Base-by-base conservation (phyloP, 2,888 invertebrate genomes). In the Chaitophorus viminalis region DNA sequence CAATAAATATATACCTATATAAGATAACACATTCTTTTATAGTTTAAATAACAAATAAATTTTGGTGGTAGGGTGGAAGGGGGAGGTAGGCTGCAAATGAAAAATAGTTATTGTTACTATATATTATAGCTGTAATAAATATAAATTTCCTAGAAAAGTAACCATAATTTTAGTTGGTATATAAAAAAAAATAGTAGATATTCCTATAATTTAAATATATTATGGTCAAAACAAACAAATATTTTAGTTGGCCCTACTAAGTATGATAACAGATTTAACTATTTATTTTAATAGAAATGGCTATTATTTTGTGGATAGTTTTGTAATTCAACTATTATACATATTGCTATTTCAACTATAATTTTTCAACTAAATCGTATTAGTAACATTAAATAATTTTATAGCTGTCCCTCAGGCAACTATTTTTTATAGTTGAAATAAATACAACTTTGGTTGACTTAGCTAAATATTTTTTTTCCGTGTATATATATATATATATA, bases 291-390 rank as follows among this genome's bases (percentile, higher is more conserved):
- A 11, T 54, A 8, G 14, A 54, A 54, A 54, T 54, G 11, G 54
- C 18, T 18, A 8, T 54, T 18, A 54, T 54, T 54, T 54, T 54
- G 3, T 8, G 6, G 6, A 52, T 52, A 18, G 29, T 31, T 31
- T 31, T 31, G 70, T 70, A 70, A 70, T 70, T 70, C 70, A 70
- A 70, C 70, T 31, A 70, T 31, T 31, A 31, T 70, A 70, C 31
- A 31, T 70, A 70, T 70, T 31, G 70, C 70, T 70, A 70, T 70
- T 31, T 70, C 31, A 31, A 70, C 70, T 70, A 70, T 70, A 70
- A 70, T 29, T 70, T 0, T 70, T 70, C 70, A 70, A 70, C 70
- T 70, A 70, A 70, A 70, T 70, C 29, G 14, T 70, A 68, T 68
- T 68, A 68, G 68, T 29, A 68, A 29, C n/a, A 29, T 68, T 25